Conservation (phyloP, 1,140 invertebrate species). For the Grapholita molesta region DNA sequence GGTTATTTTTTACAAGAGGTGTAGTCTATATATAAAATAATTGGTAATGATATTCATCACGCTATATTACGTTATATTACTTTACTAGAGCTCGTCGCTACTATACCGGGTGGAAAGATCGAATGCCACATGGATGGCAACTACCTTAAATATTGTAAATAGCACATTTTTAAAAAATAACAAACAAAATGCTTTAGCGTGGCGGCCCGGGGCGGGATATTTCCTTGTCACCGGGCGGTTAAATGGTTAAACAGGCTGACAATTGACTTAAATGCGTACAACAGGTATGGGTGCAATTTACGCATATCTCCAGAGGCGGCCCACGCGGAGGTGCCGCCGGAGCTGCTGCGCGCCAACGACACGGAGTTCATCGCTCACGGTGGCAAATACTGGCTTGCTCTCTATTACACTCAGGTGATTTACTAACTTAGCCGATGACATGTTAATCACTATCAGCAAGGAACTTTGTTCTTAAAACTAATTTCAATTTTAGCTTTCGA, state of each 20-base stretch:
- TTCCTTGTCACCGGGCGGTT: too few species aligned
- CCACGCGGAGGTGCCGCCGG: constrained; percentile 48
- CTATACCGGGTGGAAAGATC: too few species aligned
- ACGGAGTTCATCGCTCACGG: constrained; percentile 67
- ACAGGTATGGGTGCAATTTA: constrained; percentile 67
- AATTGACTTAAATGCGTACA: neutral
- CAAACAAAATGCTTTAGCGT: too few species aligned
- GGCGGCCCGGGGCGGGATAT: too few species aligned
- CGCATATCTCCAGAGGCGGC: constrained; percentile 55
- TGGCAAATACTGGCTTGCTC: constrained; percentile 65
- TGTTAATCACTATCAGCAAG: neutral
- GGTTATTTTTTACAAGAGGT: too few species aligned
- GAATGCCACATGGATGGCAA: too few species aligned
- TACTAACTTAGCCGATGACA: neutral
- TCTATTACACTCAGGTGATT: constrained; percentile 66
- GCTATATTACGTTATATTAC: too few species aligned
- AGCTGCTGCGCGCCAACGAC: constrained; percentile 59
- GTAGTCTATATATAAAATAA: too few species aligned
- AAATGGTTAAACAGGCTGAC: neutral
- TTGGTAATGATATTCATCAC: too few species aligned
- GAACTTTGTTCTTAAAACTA: neutral
- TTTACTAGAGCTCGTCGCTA: too few species aligned
- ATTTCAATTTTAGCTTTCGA: constrained; percentile 46
- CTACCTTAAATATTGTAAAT: too few species aligned
- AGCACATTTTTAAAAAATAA: too few species aligned